A percentile compares a stretch with the other conserved stretches of the same genome.
phyloP scores from a whole-genome alignment of 2,888 invertebrate genomes.

The Acrocyrtus sp. region DNA sequence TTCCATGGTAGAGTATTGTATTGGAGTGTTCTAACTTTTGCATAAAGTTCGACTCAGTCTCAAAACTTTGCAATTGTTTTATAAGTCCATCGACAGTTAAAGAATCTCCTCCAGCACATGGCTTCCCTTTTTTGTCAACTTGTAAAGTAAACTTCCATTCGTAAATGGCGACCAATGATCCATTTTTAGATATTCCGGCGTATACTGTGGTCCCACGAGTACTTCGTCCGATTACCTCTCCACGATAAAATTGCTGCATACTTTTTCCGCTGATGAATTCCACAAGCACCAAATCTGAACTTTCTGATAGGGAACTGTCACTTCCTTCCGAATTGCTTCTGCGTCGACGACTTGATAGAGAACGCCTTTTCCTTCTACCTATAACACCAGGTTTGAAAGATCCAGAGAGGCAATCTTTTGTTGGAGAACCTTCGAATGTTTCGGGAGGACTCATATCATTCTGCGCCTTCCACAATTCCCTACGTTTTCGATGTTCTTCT shows the following conservation, averaged over 20 bases:
- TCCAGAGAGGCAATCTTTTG: slow-evolving; percentile 34
- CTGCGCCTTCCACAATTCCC: slow-evolving; percentile 61
- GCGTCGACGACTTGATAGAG: slow-evolving; percentile 65
- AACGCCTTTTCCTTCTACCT: slow-evolving; percentile 40
- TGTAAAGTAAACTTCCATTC: slow-evolving; percentile 73
- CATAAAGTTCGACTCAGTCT: slow-evolving; percentile 81
- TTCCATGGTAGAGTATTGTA: slow-evolving; percentile 80
- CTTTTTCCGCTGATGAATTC: slow-evolving; percentile 70
- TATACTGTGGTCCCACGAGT: slow-evolving; percentile 79
- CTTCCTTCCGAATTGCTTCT: slow-evolving; percentile 71
- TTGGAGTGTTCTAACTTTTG: slow-evolving; percentile 77
- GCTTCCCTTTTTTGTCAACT: slow-evolving; percentile 52
- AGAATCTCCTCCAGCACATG: slow-evolving; percentile 43
- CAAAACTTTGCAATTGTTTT: slow-evolving; percentile 72
- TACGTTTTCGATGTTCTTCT: slow-evolving; percentile 72
- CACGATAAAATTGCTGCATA: slow-evolving; percentile 76
- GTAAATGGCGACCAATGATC: slow-evolving; percentile 77
- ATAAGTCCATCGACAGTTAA: slow-evolving; percentile 42
- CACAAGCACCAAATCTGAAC: slow-evolving; percentile 71
- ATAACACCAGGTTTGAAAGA: background rate
- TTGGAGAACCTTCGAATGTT: slow-evolving; percentile 45
- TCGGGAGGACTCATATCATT: slow-evolving; percentile 28
- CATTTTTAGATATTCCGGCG: slow-evolving; percentile 77
- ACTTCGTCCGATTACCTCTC: slow-evolving; percentile 82
- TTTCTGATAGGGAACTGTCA: slow-evolving; percentile 70